A percentile compares a stretch with the other conserved stretches of the same genome.
phyloP scores from a whole-genome alignment of 2,888 invertebrate genomes.

The Amiota minor region DNA sequence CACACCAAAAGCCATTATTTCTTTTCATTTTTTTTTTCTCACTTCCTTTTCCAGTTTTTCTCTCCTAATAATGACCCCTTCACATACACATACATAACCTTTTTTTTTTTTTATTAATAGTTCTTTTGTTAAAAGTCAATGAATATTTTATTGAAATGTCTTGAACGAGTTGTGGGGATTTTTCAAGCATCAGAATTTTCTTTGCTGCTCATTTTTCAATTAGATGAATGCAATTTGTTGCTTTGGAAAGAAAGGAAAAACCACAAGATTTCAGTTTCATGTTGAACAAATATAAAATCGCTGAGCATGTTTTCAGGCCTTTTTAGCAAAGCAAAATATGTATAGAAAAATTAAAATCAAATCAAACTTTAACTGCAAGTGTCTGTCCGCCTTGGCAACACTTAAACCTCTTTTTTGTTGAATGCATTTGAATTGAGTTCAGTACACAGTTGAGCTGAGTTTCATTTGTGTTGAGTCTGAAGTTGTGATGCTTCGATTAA shows the following conservation, averaged over 20 bases:
- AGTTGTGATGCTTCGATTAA: no score
- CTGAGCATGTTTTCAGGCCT: no score
- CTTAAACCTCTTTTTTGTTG: no score
- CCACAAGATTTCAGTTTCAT: not conserved
- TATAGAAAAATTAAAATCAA: no score
- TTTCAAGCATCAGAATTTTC: not conserved
- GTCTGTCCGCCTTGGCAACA: no score
- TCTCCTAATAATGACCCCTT: no score
- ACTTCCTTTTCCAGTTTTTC: not conserved
- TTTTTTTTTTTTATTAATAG: slow-evolving; percentile 16
- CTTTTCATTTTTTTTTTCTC: not conserved
- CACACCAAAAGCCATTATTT: not conserved
- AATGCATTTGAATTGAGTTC: no score
- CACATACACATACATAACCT: not conserved
- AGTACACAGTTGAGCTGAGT: no score
- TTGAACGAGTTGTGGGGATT: not conserved
- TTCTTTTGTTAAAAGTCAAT: slow-evolving; percentile 34
- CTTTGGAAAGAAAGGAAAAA: not conserved
- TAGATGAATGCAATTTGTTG: not conserved
- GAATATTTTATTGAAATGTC: slow-evolving; percentile 26
- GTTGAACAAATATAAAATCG: no score
- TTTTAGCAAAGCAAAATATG: no score
- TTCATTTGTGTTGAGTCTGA: no score
- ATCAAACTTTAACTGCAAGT: no score
- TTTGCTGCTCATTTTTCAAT: slow-evolving; percentile 12